Percentiles rank a stretch among this genome's conserved stretches.
phyloP scores from a whole-genome alignment of 1,140 invertebrate genomes.

The Periplaneta americana region DNA sequence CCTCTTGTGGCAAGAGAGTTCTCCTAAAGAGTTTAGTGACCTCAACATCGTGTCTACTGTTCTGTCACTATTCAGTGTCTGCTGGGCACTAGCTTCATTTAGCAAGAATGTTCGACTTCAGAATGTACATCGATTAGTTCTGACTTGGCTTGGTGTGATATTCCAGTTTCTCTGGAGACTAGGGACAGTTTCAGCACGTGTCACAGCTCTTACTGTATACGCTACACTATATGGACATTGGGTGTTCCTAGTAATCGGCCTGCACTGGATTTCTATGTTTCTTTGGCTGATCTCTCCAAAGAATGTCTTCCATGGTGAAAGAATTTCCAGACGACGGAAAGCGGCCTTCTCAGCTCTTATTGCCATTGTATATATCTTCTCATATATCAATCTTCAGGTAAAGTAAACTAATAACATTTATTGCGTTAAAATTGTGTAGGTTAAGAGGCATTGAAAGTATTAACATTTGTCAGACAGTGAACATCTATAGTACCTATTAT shows the following conservation, averaged over 20 bases:
- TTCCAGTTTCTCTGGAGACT: conserved; percentile 60
- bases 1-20: conserved; percentile 49
- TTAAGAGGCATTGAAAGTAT: no score
- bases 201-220: conserved; percentile 77
- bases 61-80: conserved; percentile 77
- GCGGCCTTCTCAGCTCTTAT: conserved; percentile 64
- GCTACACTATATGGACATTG: conserved; percentile 78
- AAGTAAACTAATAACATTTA: background rate
- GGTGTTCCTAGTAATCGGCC: conserved; percentile 71
- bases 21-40: conserved; percentile 56
- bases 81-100: conserved; percentile 87
- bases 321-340: conserved; percentile 58
- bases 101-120: conserved; percentile 77
- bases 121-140: conserved; percentile 75
- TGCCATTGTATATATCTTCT: conserved; percentile 83
- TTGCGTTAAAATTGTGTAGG: no score
- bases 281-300: conserved; percentile 80
- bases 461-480: no score
- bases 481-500: no score
- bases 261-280: conserved; percentile 81
- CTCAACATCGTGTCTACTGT: conserved; percentile 76
- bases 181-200: conserved; percentile 78
- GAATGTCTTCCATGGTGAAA: conserved; percentile 76
- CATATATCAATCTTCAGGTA: conserved; percentile 79
- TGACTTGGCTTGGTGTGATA: conserved; percentile 86